Evolutionary conservation across 2,113 vertebrate species (phyloP).

Genomic region (Formicarius rufipectus): DNA sequence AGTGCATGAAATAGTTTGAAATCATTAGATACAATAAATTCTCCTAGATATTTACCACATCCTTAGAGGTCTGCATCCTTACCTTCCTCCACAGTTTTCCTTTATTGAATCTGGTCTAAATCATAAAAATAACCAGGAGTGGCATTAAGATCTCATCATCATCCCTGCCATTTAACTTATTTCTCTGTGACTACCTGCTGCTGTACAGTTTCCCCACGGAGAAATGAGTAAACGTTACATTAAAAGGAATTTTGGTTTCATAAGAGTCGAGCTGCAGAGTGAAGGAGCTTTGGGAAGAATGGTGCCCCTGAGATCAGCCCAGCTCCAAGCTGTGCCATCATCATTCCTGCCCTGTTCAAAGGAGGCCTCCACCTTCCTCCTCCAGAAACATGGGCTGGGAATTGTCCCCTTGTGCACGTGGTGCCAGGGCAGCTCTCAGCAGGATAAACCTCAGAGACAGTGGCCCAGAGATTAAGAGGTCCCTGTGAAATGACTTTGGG

Average conservation of each 20-base stretch:
- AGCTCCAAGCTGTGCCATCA: not conserved
- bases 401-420: fast-evolving
- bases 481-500: not conserved
- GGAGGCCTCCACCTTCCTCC: not conserved
- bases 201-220: not conserved
- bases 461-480: not conserved
- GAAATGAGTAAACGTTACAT: not conserved
- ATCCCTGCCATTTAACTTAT: not conserved
- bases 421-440: not conserved
- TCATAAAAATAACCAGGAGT: not conserved
- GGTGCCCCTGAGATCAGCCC: not conserved
- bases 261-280: not conserved
- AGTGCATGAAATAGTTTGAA: not conserved
- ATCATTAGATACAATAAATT: not conserved
- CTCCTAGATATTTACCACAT: not conserved
- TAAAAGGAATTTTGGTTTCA: not conserved
- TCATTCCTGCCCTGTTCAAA: not conserved
- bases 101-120: not conserved
- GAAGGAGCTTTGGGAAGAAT: not conserved
- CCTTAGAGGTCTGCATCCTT: not conserved
- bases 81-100: not conserved
- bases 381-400: not conserved
- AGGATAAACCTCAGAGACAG: not conserved
- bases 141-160: not conserved
- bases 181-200: not conserved